phyloP scores from a whole-genome alignment of 2,797 vertebrate species.

The Lophotriccus pileatus region DNA sequence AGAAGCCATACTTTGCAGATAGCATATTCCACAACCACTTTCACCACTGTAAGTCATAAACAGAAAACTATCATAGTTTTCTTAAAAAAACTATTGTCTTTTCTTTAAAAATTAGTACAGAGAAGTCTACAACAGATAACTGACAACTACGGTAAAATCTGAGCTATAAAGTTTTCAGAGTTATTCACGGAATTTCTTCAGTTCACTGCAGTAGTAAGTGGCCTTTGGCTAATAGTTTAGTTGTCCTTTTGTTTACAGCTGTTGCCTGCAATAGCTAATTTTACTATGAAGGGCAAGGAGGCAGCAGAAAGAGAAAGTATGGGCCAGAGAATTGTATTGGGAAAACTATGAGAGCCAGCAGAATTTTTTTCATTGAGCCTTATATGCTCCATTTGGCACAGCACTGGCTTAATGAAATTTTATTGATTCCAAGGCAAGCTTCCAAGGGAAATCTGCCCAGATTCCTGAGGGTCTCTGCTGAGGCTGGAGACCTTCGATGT shows the following conservation, averaged over 20 bases:
- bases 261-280: conserved; percentile 1
- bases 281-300: neutral
- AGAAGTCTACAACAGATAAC: neutral
- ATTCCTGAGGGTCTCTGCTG: conserved; percentile 54
- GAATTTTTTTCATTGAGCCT: neutral
- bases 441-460: conserved; percentile 43
- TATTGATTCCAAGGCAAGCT: conserved; percentile 49
- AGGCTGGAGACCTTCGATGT: conserved; percentile 16
- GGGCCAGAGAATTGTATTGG: neutral
- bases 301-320: neutral
- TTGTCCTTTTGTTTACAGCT: neutral
- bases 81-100: neutral
- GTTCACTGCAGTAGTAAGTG: neutral
- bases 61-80: neutral
- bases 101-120: neutral
- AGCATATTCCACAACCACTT: neutral
- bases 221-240: neutral
- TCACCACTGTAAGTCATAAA: neutral
- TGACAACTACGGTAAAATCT: neutral
- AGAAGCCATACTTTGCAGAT: neutral
- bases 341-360: neutral
- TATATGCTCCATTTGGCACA: conserved; percentile 16
- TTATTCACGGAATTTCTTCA: neutral
- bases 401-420: conserved; percentile 47
- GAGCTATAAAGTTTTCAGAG: neutral